Percentiles rank a stretch among this genome's conserved stretches.
These are phyloP conservation scores for Eulemur macaco DNA, from an alignment of 2,113 vertebrate species.

Conservation along the genomic window DNA sequence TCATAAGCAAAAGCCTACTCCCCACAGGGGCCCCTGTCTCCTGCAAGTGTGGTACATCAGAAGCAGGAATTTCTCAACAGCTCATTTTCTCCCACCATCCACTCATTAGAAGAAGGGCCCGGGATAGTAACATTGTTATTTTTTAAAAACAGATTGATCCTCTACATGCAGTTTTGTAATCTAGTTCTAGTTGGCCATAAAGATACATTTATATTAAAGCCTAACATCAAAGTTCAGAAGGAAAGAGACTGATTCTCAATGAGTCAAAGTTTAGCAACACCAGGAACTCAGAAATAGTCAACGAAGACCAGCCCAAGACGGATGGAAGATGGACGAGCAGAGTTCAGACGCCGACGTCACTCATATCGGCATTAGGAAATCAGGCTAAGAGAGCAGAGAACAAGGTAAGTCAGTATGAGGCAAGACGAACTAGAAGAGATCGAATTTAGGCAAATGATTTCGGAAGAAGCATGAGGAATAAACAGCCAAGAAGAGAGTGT, in stretches of 20 bases:
- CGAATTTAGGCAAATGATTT: background rate
- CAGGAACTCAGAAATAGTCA: background rate
- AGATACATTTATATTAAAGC: constrained; percentile 1
- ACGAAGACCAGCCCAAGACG: background rate
- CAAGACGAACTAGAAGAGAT: background rate
- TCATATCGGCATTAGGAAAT: background rate
- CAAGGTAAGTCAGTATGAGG: background rate
- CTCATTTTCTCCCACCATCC: background rate
- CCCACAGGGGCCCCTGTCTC: background rate
- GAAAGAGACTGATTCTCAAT: background rate
- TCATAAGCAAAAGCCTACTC: background rate
- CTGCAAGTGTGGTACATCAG: background rate
- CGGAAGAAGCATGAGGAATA: background rate
- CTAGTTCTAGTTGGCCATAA: background rate
- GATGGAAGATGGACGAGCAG: background rate
- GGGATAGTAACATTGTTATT: background rate
- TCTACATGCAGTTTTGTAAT: background rate
- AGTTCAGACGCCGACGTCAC: background rate
- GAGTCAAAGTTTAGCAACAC: background rate
- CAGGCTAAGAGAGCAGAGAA: background rate
- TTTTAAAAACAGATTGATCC: background rate
- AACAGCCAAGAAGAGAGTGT: background rate
- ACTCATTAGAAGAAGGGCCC: background rate
- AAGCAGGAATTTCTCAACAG: constrained; percentile 29
- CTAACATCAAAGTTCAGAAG: background rate